Conservation (phyloP, 2,888 invertebrate species). For the Tetranychus truncatus region DNA sequence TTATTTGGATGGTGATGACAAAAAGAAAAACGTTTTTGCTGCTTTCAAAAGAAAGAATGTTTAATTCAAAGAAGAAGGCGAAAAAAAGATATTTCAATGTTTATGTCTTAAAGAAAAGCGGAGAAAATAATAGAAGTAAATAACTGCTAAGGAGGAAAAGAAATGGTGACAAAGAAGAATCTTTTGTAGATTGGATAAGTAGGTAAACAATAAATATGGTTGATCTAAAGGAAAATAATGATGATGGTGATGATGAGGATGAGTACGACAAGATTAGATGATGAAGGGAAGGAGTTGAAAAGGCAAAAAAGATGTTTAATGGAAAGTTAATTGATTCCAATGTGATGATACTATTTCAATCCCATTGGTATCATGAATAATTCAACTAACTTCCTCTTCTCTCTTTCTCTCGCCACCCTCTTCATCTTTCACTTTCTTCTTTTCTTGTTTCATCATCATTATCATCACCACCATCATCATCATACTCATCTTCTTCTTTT, state of each 20-base stretch:
- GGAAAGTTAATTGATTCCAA: slow-evolving; percentile 1
- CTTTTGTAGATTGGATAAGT: background rate
- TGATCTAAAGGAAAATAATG: background rate
- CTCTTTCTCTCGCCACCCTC: slow-evolving; percentile 9
- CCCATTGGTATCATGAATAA: slow-evolving; percentile 4
- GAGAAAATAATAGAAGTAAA: background rate
- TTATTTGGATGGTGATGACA: background rate
- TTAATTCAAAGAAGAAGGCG: background rate
- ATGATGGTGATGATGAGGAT: background rate
- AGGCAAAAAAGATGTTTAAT: background rate
- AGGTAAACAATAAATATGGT: slow-evolving; percentile 1
- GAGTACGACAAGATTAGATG: background rate
- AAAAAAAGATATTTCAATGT: background rate
- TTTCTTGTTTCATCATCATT: background rate
- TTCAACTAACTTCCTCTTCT: background rate
- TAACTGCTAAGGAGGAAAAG: background rate
- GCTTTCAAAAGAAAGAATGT: background rate
- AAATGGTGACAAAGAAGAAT: background rate
- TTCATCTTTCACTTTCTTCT: background rate
- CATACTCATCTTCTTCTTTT: background rate
- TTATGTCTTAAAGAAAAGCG: background rate
- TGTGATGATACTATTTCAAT: background rate
- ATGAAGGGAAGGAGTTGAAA: background rate
- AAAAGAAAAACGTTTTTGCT: background rate
- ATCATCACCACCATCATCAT: background rate